Base-by-base conservation (phyloP, 2,797 vertebrate genomes). In the Leptoclinus maculatus region DNA sequence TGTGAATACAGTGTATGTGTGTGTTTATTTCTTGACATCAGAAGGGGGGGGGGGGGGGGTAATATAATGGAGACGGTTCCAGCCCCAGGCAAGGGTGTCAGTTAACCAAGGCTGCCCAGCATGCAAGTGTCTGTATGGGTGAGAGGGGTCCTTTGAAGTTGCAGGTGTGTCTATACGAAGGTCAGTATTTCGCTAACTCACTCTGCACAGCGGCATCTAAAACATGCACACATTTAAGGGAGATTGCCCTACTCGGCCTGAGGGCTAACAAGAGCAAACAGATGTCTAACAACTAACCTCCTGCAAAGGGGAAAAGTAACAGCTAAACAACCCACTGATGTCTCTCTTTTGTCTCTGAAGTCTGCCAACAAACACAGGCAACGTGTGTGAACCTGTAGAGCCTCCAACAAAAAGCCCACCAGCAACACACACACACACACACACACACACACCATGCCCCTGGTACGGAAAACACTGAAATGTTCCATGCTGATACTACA, bases 241-340 rank as follows among this genome's bases (percentile, higher is more conserved):
- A 86, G 80, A 88, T 66, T 83, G 90, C 73, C 56, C 85, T 10
- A 19, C 82, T 80, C 41, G n/a, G 92, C 91, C 90, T 38, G 83
- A 67, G 91, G 94, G 80, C 87, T 91, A 94, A 96, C 92, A 85
- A 93, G 92, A 94, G 91, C 93, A 93, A 96, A 95, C 95, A 95
- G 95, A 95, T 95, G 95, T 95, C 92, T 91, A 93, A 94, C 93
- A 93, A 91, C 91, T 82, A 90, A 91, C 93, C 91, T 93, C 90
- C 91, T 91, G 87, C 90, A 87, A 91, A 85, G 90, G 85, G 83
- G 87, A 83, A 88, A 92, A 89, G 88, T 90, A 93, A 93, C 92
- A 90, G 80, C 91, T 84, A 91, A 88, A 90, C 89, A 91, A 78
- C 66, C 79, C 79, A 67, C 71, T 86, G 88, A 91, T 90, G 85